Conservation (phyloP, 2,797 vertebrate genomes). For the Streptopelia turtur region DNA sequence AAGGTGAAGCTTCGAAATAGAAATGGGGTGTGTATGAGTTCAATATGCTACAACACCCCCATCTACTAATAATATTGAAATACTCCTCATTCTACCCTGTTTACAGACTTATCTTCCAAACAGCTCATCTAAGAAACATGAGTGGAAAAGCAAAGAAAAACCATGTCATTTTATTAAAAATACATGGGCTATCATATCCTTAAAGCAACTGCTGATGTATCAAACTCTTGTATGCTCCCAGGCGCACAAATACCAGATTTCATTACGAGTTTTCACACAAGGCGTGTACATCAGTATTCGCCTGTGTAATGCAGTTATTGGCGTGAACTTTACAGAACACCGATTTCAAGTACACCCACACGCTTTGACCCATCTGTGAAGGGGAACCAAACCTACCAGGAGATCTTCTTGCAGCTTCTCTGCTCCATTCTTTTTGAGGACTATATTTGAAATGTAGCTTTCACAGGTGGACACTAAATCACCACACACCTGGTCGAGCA, state of each 20-base stretch:
- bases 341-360: neutral
- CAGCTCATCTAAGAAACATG: neutral
- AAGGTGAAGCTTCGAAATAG: slow-evolving; percentile 15
- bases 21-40: neutral
- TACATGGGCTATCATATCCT: neutral
- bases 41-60: neutral
- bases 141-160: neutral
- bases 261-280: neutral
- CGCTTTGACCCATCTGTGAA: neutral
- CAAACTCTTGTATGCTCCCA: neutral
- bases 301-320: neutral
- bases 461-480: slow-evolving; percentile 87
- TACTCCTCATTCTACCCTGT: neutral
- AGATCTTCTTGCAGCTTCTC: slow-evolving; percentile 84
- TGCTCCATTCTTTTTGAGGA: slow-evolving; percentile 82
- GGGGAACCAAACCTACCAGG: slow-evolving; percentile 80
- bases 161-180: neutral
- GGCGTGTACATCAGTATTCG: neutral
- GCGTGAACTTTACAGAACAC: neutral
- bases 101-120: neutral
- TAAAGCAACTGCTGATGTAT: neutral
- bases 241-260: neutral
- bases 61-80: neutral
- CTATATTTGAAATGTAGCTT: slow-evolving; percentile 80
- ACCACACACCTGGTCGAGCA: slow-evolving; percentile 84